These are phyloP conservation scores for Patella depressa DNA, from an alignment of 2,888 invertebrate species.

Conservation along the genomic window DNA sequence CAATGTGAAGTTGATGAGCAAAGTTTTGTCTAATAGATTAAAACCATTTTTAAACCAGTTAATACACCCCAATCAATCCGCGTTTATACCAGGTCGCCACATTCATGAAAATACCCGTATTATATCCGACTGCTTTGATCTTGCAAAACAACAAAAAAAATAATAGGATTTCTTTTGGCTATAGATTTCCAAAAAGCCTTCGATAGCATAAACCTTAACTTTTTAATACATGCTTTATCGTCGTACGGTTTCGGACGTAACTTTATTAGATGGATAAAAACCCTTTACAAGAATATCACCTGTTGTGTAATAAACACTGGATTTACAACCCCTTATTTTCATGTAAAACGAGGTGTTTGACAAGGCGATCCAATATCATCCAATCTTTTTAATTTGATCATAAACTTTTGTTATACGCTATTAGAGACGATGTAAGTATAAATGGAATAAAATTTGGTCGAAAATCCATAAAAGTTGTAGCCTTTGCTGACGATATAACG, in stretches of 20 bases:
- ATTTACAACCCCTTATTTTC: not conserved
- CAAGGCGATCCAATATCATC: not conserved
- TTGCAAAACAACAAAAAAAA: not conserved
- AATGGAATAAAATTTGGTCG: not conserved
- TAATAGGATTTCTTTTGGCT: not conserved
- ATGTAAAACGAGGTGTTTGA: not conserved
- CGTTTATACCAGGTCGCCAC: not conserved
- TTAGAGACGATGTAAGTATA: not conserved
- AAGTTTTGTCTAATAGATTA: not conserved
- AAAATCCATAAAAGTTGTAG: not conserved
- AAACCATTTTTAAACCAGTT: not conserved
- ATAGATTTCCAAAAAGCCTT: conserved; percentile 4
- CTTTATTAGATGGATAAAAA: not conserved
- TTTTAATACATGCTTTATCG: not conserved
- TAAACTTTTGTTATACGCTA: not conserved
- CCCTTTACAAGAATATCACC: not conserved
- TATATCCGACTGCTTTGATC: not conserved
- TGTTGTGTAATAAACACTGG: not conserved
- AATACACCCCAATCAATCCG: not conserved
- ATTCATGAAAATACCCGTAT: conserved; percentile 2
- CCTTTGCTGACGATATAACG: conserved; percentile 5
- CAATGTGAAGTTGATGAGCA: not conserved
- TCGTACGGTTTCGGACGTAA: not conserved
- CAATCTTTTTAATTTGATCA: not conserved
- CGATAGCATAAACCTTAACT: not conserved